Percentiles rank a stretch among this genome's conserved stretches.
phyloP scores from a whole-genome alignment of 2,888 invertebrate species.

The Mimachlamys varia region DNA sequence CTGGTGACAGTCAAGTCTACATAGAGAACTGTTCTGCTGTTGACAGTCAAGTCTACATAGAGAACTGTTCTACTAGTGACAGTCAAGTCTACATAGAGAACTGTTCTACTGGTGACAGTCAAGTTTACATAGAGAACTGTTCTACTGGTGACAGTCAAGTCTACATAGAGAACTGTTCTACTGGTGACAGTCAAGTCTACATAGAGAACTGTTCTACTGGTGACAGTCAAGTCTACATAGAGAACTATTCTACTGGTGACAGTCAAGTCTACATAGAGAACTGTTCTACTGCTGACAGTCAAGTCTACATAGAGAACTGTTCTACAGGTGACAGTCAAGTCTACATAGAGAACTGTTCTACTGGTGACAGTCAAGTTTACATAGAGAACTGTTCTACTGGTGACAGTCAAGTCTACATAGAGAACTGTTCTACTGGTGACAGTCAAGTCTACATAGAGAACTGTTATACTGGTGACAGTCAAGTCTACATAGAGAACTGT shows the following conservation, averaged over 20 bases:
- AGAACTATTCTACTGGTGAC: background rate
- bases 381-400: too few species aligned
- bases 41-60: background rate
- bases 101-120: background rate
- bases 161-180: too few species aligned
- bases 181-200: background rate
- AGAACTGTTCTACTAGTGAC: background rate
- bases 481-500: too few species aligned
- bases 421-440: background rate
- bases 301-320: too few species aligned
- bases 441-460: background rate
- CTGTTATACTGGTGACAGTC: background rate
- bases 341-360: too few species aligned
- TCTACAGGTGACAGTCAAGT: background rate
- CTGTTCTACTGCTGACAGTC: background rate
- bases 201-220: too few species aligned
- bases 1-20: background rate
- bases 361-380: background rate
- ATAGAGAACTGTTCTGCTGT: too few species aligned
- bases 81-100: background rate
- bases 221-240: background rate
- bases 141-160: background rate
- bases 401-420: background rate
- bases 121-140: too few species aligned
- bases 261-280: background rate